Evolutionary conservation across 2,888 invertebrate genomes (phyloP), one percentile per base, ranked within the genome.

Genomic region (Ptilodon capucinus): DNA sequence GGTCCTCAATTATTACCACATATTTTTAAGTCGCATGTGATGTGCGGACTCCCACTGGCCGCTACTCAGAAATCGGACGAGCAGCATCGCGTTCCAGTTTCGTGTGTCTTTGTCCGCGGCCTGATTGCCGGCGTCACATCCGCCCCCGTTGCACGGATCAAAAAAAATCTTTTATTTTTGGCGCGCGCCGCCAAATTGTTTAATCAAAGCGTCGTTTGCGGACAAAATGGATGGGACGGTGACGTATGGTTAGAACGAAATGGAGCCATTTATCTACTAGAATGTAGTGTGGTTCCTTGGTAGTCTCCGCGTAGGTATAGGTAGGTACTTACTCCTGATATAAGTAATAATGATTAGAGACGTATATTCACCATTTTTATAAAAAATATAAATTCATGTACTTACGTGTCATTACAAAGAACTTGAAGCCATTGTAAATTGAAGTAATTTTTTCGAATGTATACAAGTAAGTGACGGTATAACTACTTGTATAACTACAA

Each of bases 91-190:
- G 48, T 40, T 49, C 45, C 48, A 28, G 50, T 39, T 51, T 46
- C 13, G 45, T 28, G 44, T 46, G 35, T 64, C 52, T 60, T 62
- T 64, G 54, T 64, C 60, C 49, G 52, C 30, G 54, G 42, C 36
- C 51, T n/a, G 44, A 54, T 65, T 46, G 45, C 38, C 48, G 52
- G 50, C 56, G 52, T 54, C 55, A 55, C 51, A 55, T 64, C 65
- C 54, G 43, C 23, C 53, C 52, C 52, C 55, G 60, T 57, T 56
- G 47, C 54, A 48, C 54, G 61, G 53, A 63, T 63, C 56, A 66
- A 64, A 60, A 63, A 61, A 57, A 57, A 49, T 60, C 54, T 61
- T 68, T 71, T 70, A 66, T 71, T 70, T 71, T 48, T 51, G 61
- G 44, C 56, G 51, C 52, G 57, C 58, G 57, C 57, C 67, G 17